These are phyloP conservation scores for Heterotilapia buettikoferi DNA, from an alignment of 2,113 vertebrate species.

Conservation along the genomic window DNA sequence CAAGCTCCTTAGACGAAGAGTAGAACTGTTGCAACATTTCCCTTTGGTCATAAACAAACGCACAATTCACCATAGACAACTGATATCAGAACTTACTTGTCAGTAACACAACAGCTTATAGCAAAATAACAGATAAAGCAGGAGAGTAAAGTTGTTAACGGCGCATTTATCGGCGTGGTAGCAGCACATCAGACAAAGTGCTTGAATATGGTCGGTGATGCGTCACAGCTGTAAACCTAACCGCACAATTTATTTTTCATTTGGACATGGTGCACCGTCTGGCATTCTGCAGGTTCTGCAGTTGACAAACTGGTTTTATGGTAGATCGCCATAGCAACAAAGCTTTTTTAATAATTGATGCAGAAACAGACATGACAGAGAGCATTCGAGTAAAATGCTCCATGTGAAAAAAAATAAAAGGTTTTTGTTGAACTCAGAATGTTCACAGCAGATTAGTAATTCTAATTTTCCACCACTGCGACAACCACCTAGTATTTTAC, in stretches of 20 bases:
- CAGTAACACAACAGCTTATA: background rate
- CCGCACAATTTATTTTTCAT: background rate
- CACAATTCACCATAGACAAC: background rate
- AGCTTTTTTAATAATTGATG: background rate
- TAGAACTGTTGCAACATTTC: accelerated
- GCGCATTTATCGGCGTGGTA: background rate
- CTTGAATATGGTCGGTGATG: background rate
- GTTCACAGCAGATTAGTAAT: background rate
- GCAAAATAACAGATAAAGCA: background rate
- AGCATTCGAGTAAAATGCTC: background rate
- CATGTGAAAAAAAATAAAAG: background rate
- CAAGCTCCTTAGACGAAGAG: background rate
- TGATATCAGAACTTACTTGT: background rate
- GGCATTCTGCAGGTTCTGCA: background rate
- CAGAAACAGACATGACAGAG: background rate
- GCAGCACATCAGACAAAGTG: background rate
- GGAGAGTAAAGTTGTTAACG: background rate
- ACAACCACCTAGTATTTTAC: background rate
- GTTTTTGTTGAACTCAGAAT: background rate
- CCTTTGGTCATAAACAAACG: accelerated
- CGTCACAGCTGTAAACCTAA: background rate
- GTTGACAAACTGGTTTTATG: background rate
- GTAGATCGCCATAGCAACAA: background rate
- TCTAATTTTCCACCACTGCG: background rate
- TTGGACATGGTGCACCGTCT: background rate